phyloP scores from a whole-genome alignment of 2,113 vertebrate genomes.

The Polypterus bichir region DNA sequence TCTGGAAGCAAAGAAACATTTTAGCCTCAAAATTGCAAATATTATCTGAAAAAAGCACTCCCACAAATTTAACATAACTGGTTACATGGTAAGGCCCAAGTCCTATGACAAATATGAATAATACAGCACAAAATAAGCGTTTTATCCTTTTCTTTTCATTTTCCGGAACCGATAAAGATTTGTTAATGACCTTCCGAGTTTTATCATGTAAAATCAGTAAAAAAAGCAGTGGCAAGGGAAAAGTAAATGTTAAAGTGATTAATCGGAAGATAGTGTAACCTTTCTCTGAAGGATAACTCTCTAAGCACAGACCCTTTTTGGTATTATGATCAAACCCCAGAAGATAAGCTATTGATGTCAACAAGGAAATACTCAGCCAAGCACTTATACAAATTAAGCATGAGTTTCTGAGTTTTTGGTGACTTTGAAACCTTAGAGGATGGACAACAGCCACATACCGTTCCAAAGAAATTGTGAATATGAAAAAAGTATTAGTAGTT shows the following conservation, averaged over 20 bases:
- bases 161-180: conserved; percentile 4
- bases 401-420: not conserved
- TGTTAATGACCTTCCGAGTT: not conserved
- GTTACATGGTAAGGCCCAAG: conserved; percentile 14
- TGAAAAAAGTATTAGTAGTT: conserved; percentile 17
- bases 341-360: not conserved
- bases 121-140: conserved; percentile 5
- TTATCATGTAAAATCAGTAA: not conserved
- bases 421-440: not conserved
- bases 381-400: not conserved
- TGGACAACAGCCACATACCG: conserved; percentile 15
- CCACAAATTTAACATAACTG: conserved; percentile 3
- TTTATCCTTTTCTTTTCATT: conserved; percentile 14
- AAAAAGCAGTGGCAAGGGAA: conserved; percentile 9
- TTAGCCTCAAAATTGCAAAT: not conserved
- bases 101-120: conserved; percentile 10
- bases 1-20: conserved; percentile 5
- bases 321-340: not conserved
- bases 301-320: not conserved
- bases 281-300: not conserved
- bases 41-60: not conserved
- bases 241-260: not conserved
- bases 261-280: not conserved
- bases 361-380: not conserved
- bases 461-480: conserved; percentile 17